Evolutionary conservation across 2,113 vertebrate species (phyloP), one percentile per base, ranked within the genome.

Genomic region (Micromys minutus): DNA sequence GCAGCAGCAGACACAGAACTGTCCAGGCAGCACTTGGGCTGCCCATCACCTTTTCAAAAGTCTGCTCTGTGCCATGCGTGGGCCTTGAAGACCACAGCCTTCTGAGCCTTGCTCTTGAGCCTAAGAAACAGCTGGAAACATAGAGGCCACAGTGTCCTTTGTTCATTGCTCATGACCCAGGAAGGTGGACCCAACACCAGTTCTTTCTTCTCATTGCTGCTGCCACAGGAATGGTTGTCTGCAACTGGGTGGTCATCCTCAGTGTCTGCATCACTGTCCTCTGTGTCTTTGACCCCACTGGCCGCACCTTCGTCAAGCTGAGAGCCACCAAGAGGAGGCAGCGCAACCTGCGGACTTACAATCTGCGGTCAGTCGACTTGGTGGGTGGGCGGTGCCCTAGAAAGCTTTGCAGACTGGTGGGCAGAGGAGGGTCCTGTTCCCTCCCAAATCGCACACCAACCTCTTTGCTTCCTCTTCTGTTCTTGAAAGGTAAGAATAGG

Each of bases 201-300:
- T 57, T 79, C 47, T 39, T 31, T 6, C 39, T n/a, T 42, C 34
- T 26, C 34, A 3, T 29, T 61, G 26, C 34, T 15, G 11, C 84
- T 91, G 65, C 65, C 79, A 6, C 97, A 99, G 99, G 99, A 86
- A 99, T 99, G 95, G 99, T 99, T 57, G 99, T 99, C 69, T 99
- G 99, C 98, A 99, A 99, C 98, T 99, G 99, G 99, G 99, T 99
- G 9, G 99, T 99, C 95, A 99, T 99, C 98, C 99, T 99, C 95
- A 99, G 99, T 0, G 99, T 99, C 91, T 99, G 99, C 97, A 99
- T 99, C 98, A 99, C 99, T 0, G 99, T 99, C 85, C 99, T 99
- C 95, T 99, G 99, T 8, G 99, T 99, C 94, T 99, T 99, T 5
- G 99, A 99, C 97, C 99, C 99, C 24, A 99, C 99, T 4, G 99